Evolutionary conservation across 2,113 vertebrate genomes (phyloP).

Genomic region (Psilopogon haemacephalus): DNA sequence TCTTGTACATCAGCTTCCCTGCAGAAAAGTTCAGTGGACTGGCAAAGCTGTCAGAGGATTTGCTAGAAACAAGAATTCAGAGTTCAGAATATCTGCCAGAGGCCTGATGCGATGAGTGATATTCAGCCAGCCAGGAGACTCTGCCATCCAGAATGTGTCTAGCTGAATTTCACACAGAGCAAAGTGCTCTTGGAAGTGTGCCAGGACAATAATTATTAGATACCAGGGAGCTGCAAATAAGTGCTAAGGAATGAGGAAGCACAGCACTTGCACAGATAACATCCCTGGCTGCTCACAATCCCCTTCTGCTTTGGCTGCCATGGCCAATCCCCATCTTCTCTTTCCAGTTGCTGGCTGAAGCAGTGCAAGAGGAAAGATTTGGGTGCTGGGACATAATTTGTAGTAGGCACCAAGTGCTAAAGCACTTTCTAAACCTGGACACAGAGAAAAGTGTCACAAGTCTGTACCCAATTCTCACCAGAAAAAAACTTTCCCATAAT

Average conservation of each 20-base stretch:
- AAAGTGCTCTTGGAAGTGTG: constrained; percentile 6
- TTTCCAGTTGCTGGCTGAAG: not conserved
- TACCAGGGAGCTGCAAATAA: constrained; percentile 44
- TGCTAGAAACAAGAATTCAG: not conserved
- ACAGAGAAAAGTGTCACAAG: not conserved
- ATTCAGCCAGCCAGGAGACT: not conserved
- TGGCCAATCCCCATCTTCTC: not conserved
- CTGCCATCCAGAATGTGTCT: constrained; percentile 10
- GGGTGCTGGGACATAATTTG: not conserved
- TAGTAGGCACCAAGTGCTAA: not conserved
- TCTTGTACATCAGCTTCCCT: not conserved
- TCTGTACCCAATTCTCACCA: not conserved
- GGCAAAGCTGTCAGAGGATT: not conserved
- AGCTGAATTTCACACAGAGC: constrained; percentile 39
- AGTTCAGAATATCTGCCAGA: constrained; percentile 29
- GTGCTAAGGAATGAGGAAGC: constrained; percentile 21
- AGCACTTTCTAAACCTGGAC: not conserved
- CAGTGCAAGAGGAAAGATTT: not conserved
- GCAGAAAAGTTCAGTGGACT: not conserved
- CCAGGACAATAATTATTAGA: constrained; percentile 41
- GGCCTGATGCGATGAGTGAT: not conserved
- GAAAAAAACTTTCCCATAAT: not conserved
- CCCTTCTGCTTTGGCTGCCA: not conserved
- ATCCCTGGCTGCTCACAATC: not conserved
- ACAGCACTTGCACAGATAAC: not conserved